Conservation (phyloP, 2,888 invertebrate genomes). For the Ptilodon capucinus region DNA sequence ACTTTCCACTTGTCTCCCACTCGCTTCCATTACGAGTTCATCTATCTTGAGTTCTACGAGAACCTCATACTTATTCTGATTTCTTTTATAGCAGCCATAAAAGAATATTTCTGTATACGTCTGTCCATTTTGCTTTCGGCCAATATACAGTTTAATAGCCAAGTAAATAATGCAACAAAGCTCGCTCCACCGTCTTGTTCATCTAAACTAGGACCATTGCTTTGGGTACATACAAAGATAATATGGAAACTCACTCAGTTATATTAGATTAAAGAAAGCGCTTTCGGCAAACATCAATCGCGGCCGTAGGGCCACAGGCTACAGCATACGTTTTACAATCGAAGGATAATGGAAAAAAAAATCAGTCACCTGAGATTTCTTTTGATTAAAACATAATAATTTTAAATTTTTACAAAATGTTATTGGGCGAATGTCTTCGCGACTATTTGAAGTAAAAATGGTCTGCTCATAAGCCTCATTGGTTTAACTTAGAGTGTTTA, state of each 20-base stretch:
- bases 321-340: too few relatives aligned
- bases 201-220: neutral
- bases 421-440: too few relatives aligned
- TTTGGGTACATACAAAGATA: too few relatives aligned
- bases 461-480: neutral
- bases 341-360: too few relatives aligned
- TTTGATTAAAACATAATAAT: too few relatives aligned
- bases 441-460: neutral
- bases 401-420: too few relatives aligned
- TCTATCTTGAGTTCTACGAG: conserved; percentile 11
- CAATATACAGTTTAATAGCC: neutral
- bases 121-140: conserved; percentile 3
- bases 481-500: neutral
- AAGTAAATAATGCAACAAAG: neutral
- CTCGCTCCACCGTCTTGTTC: neutral
- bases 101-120: conserved; percentile 9
- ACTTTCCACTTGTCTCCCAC: conserved; percentile 17
- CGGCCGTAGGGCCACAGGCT: too few relatives aligned
- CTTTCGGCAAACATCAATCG: too few relatives aligned
- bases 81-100: conserved; percentile 20
- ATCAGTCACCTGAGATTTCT: too few relatives aligned
- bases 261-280: too few relatives aligned
- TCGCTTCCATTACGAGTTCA: conserved; percentile 17
- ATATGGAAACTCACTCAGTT: too few relatives aligned
- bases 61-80: conserved; percentile 24